Base-by-base conservation (phyloP, 2,113 vertebrate genomes). In the Zosterops hypoxanthus region DNA sequence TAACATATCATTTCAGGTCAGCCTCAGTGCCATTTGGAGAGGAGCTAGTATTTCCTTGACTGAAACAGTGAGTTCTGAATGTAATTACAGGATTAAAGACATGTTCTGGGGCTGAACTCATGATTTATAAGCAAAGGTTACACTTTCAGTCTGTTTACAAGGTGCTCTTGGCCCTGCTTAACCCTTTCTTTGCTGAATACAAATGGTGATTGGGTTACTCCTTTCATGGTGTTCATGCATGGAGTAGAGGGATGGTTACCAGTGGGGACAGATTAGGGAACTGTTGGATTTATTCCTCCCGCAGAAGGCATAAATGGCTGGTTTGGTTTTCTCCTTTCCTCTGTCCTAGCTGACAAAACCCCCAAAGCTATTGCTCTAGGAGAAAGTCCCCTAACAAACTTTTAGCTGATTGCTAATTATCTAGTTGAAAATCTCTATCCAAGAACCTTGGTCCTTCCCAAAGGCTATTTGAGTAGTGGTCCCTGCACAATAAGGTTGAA, bases 1-100 rank as follows among this genome's bases (percentile, higher is more conserved):
- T 94, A 97, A 96, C 92, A 1, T 98, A 90, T 97, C 88, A 98
- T 98, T 98, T 98, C 87, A 89, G 96, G 97, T 97, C 95, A 93
- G 83, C 49, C 49, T 72, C 9, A 12, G 95, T 97, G 95, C 97
- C 92, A 46, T 97, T 97, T 97, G 97, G 97, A 97, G 94, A 95
- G 93, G 73, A 96, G 97, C 95, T 98, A 79, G 49, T 95, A 95
- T 98, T 98, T 98, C 97, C 72, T 94, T 94, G 92, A 97, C 95
- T 98, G 97, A 98, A 97, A 98, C 97, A 97, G 88, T 49, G 46
- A 96, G 94, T 96, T 95, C 97, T 97, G 94, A 98, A 91, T 96
- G 95, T 96, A 98, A 98, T 98, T 98, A 98, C 68, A 93, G 96
- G 95, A 96, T 88, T 78, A 95, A 96, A 97, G 89, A 63, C 90